Conservation (phyloP, 2,888 invertebrate species). For the Atrina japonica region DNA sequence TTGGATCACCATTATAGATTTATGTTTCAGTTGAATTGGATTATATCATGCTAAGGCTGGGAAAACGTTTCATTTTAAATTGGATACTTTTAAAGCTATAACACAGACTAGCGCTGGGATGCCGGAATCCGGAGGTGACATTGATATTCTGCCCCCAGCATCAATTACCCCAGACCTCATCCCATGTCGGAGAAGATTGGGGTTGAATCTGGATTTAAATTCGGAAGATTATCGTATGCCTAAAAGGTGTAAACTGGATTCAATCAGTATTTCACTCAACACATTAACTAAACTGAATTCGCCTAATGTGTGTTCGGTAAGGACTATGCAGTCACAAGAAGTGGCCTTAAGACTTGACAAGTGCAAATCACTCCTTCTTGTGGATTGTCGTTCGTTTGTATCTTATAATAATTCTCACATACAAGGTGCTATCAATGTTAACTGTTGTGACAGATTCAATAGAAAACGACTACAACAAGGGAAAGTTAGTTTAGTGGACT, state of each 20-base stretch:
- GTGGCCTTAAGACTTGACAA: constrained; percentile 63
- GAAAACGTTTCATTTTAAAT: too few relatives aligned
- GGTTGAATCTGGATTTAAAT: constrained; percentile 57
- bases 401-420: constrained; percentile 87
- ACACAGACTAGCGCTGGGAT: constrained; percentile 40
- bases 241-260: constrained; percentile 68
- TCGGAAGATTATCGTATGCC: constrained; percentile 51
- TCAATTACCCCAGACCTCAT: constrained; percentile 43
- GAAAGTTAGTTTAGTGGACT: constrained; percentile 85
- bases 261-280: constrained; percentile 58
- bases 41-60: too few relatives aligned
- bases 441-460: constrained; percentile 87
- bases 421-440: constrained; percentile 85
- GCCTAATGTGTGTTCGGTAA: constrained; percentile 30
- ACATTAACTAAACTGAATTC: constrained; percentile 39
- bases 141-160: constrained; percentile 67
- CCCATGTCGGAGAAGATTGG: constrained; percentile 47
- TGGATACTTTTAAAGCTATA: too few relatives aligned
- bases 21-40: too few relatives aligned
- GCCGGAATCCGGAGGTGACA: constrained; percentile 73
- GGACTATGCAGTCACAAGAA: constrained; percentile 67
- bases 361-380: constrained; percentile 79
- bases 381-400: constrained; percentile 87
- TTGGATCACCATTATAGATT: background rate
- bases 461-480: constrained; percentile 86